Evolutionary conservation across 2,797 vertebrate genomes (phyloP).

Genomic region (Poeciliopsis gracilis): DNA sequence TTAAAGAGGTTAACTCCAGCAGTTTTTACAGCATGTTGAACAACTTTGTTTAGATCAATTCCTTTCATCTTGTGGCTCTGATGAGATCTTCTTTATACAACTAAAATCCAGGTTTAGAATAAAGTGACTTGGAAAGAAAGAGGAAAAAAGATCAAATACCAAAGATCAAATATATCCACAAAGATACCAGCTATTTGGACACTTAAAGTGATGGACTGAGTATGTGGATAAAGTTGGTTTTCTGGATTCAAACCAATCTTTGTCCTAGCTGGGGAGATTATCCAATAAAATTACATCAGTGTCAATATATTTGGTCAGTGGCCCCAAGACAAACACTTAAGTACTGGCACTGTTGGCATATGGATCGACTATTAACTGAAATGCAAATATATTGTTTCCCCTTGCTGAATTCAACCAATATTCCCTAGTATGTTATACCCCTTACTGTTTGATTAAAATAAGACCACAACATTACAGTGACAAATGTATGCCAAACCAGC

Average conservation of each 20-base stretch:
- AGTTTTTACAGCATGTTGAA: not conserved
- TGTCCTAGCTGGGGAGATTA: not conserved
- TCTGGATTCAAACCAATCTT: not conserved
- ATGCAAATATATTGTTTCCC: not conserved
- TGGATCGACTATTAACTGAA: slow-evolving; percentile 10
- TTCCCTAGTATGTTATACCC: not conserved
- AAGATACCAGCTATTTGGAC: not conserved
- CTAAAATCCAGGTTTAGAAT: not conserved
- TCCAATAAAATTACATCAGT: not conserved
- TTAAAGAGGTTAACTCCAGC: not conserved
- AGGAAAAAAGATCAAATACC: not conserved
- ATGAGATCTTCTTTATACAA: not conserved
- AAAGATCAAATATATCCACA: not conserved
- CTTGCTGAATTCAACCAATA: not conserved
- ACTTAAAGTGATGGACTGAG: not conserved
- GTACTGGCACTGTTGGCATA: not conserved
- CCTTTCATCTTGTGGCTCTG: slow-evolving; percentile 7
- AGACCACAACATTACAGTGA: slow-evolving; percentile 18
- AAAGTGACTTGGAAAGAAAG: not conserved
- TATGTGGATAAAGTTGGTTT: not conserved
- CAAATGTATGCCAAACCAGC: slow-evolving; percentile 4
- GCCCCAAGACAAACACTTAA: not conserved
- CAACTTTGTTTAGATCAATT: not conserved
- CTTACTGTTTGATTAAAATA: slow-evolving; percentile 16
- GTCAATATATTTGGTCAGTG: not conserved